Evolutionary conservation across 2,797 vertebrate species (phyloP).

Genomic region (Echeneis naucrates): DNA sequence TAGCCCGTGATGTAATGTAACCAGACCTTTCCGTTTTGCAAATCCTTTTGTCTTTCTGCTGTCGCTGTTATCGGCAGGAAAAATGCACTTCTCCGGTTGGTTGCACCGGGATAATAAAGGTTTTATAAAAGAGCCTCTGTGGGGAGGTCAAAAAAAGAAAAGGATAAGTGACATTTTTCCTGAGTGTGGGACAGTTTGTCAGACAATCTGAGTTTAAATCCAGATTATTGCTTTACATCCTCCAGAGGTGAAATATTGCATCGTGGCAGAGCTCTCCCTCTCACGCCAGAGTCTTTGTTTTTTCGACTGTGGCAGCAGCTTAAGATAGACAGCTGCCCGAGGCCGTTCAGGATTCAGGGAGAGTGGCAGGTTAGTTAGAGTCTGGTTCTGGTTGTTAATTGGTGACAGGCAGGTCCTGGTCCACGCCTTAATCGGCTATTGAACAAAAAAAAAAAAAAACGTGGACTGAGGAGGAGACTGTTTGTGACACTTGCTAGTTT

Average conservation of each 20-base stretch:
- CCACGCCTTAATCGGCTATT: constrained; percentile 27
- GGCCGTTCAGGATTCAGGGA: constrained; percentile 35
- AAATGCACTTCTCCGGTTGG: not conserved
- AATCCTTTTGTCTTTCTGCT: not conserved
- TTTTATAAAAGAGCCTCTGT: constrained; percentile 14
- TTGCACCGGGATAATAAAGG: constrained; percentile 37
- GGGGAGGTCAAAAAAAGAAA: not conserved
- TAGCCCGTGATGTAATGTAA: constrained; percentile 4
- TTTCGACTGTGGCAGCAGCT: constrained; percentile 17
- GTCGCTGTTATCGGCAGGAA: constrained; percentile 22
- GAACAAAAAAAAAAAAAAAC: too few relatives aligned
- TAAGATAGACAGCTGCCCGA: constrained; percentile 8
- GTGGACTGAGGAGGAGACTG: constrained; percentile 25
- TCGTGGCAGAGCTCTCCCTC: constrained; percentile 7
- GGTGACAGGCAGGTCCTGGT: constrained; percentile 34
- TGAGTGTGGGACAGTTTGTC: constrained; percentile 17
- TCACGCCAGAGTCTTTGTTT: constrained; percentile 46
- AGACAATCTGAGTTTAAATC: constrained; percentile 45
- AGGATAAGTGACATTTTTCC: constrained; percentile 35
- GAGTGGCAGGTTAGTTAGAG: constrained; percentile 45
- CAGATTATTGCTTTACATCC: constrained; percentile 51
- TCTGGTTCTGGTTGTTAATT: constrained; percentile 44
- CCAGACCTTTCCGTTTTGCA: constrained; percentile 12
- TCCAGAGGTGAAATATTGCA: constrained; percentile 44
- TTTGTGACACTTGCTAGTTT: constrained; percentile 4